Base-by-base conservation (phyloP, 2,888 invertebrate genomes). In the Gisinianus flammeolus region DNA sequence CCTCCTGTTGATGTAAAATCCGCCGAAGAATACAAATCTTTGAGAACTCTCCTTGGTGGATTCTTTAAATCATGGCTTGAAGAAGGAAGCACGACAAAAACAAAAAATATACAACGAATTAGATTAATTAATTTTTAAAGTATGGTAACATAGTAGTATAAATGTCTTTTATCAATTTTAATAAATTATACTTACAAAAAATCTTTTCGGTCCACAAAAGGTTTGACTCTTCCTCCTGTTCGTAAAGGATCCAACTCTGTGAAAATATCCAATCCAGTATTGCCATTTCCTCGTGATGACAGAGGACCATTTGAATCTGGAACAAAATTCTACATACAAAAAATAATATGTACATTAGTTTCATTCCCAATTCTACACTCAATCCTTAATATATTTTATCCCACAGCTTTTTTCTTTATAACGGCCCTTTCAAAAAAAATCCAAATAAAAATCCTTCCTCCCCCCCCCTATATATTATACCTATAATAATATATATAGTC, bases 181-280 rank as follows among this genome's bases (percentile, higher is more conserved):
- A 44, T 6, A 10, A 44, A 10, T 44, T 44, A 10, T 10, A 6
- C 44, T 90, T 95, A 94, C 90, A 96, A 96, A 90, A 96, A 96
- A 89, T 95, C 94, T 90, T 96, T 96, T 89, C 95, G 95, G 90
- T 96, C 96, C 86, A 96, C 92, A 89, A 95, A 96, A 82, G 96
- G 96, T 88, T 93, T 94, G 88, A 93, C 94, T 88, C 93, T 91
- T 26, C 86, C 86, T 26, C 86, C 86, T 85, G 94, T 95, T 86
- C 96, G 96, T 87, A 96, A 90, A 80, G 96, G 96, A 90, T 96
- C 96, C 88, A 96, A 90, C 87, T 96, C 96, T 84, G 94, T 95
- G 90, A 96, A 96, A 85, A 96, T 94, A 89, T 95, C 95, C 67
- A 75, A 33, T 58, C 30, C 35, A 28, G 70, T 31, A 22, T 30